Evolutionary conservation across 2,113 vertebrate genomes (phyloP).

Genomic region (Tamias sibiricus): DNA sequence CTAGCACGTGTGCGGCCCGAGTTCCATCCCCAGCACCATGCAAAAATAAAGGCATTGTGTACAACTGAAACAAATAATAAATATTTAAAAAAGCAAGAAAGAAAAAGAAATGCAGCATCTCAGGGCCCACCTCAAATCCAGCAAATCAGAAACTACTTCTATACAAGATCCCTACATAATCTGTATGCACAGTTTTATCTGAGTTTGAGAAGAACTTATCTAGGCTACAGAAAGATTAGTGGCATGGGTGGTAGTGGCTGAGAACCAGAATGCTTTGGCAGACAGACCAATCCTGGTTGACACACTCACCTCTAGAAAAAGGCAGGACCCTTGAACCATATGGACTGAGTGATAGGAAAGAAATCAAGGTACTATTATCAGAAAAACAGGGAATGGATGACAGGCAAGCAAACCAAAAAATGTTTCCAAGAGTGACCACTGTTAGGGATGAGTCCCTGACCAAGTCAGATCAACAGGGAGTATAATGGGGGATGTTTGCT

Average conservation of each 20-base stretch:
- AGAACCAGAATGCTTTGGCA: not conserved
- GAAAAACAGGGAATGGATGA: not conserved
- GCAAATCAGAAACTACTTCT: not conserved
- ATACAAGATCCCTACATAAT: not conserved
- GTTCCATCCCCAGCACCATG: too few species aligned
- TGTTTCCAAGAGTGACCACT: not conserved
- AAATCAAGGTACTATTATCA: not conserved
- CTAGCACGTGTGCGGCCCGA: too few species aligned
- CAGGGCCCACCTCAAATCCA: not conserved
- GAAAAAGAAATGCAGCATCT: not conserved
- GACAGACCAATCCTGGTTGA: not conserved
- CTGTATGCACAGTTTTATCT: not conserved
- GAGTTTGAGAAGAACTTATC: not conserved
- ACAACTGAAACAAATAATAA: too few species aligned
- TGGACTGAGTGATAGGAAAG: not conserved
- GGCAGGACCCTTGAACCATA: not conserved
- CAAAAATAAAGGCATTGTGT: too few species aligned
- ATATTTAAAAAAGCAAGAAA: too few species aligned
- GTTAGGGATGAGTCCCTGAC: not conserved
- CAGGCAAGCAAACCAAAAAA: not conserved
- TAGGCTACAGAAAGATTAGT: not conserved
- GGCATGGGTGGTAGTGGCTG: not conserved
- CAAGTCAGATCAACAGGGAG: not conserved
- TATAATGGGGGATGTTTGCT: not conserved
- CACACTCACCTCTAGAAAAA: not conserved